phyloP scores from a whole-genome alignment of 1,140 invertebrate genomes.

The Calliopsis andreniformis region DNA sequence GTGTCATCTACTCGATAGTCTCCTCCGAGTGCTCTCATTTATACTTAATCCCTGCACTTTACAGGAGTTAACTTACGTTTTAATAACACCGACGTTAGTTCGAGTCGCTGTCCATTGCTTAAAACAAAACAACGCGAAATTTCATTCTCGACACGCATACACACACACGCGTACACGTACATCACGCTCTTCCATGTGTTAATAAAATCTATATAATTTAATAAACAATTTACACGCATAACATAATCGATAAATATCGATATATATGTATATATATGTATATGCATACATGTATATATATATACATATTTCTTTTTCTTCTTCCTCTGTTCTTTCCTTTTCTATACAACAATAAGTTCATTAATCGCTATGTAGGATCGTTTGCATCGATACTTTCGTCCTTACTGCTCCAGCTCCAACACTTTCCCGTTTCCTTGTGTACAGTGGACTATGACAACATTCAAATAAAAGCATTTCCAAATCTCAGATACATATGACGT shows the following conservation, averaged over 20 bases:
- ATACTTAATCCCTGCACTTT: slow-evolving; percentile 14
- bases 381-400: slow-evolving; percentile 50
- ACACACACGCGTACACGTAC: slow-evolving; percentile 7
- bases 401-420: slow-evolving; percentile 50
- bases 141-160: slow-evolving; percentile 38
- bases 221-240: slow-evolving; percentile 78
- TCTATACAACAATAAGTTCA: slow-evolving; percentile 67
- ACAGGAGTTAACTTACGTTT: slow-evolving; percentile 41
- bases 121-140: slow-evolving; percentile 11
- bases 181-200: slow-evolving; percentile 42
- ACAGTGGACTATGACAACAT: not conserved
- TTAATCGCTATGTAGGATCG: slow-evolving; percentile 61
- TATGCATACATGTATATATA: slow-evolving; percentile 61
- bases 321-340: slow-evolving; percentile 35
- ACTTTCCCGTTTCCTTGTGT: slow-evolving; percentile 1
- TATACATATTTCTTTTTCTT: slow-evolving; percentile 48
- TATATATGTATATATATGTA: slow-evolving; percentile 70
- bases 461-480: not conserved
- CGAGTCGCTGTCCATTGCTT: not conserved
- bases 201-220: slow-evolving; percentile 78
- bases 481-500: not conserved
- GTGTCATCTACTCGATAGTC: slow-evolving; percentile 40
- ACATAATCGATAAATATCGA: slow-evolving; percentile 76
- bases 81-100: slow-evolving; percentile 33
- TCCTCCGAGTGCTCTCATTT: slow-evolving; percentile 7